phyloP scores from a whole-genome alignment of 2,888 invertebrate genomes.

The Macrophya annulata region DNA sequence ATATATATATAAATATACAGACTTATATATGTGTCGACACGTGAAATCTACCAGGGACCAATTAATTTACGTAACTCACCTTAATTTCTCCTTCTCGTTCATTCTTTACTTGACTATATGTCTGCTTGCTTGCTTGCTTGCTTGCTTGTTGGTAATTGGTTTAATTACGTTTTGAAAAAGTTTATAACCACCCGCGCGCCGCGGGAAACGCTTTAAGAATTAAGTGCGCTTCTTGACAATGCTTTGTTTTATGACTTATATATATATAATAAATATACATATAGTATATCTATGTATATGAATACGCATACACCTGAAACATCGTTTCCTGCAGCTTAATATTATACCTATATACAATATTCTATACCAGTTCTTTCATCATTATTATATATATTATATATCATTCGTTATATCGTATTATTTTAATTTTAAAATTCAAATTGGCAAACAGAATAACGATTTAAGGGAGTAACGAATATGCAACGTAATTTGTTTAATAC shows the following conservation, averaged over 20 bases:
- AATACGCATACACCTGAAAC: background rate
- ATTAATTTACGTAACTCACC: conserved; percentile 78
- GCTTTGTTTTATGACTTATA: conserved; percentile 37
- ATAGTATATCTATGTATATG: too few relatives aligned
- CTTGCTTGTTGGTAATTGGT: conserved; percentile 73
- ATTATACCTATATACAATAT: too few relatives aligned
- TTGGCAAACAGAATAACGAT: background rate
- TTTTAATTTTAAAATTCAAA: background rate
- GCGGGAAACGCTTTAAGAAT: conserved; percentile 39
- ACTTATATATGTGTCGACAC: conserved; percentile 14
- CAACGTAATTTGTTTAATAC: background rate
- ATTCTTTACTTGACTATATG: background rate
- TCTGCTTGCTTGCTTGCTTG: conserved; percentile 45
- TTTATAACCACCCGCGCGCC: conserved; percentile 16
- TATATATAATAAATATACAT: too few relatives aligned
- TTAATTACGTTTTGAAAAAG: conserved; percentile 76
- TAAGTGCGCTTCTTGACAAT: conserved; percentile 30
- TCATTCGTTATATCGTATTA: background rate
- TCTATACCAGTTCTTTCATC: too few relatives aligned
- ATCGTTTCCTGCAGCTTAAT: background rate
- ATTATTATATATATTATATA: too few relatives aligned
- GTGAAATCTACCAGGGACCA: conserved; percentile 75
- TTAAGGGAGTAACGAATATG: background rate
- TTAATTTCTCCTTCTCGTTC: conserved; percentile 67
- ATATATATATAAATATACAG: background rate